Percentiles rank a stretch among this genome's conserved stretches.
phyloP scores from a whole-genome alignment of 2,888 invertebrate species.

The Cataglyphis rosenhaueri region DNA sequence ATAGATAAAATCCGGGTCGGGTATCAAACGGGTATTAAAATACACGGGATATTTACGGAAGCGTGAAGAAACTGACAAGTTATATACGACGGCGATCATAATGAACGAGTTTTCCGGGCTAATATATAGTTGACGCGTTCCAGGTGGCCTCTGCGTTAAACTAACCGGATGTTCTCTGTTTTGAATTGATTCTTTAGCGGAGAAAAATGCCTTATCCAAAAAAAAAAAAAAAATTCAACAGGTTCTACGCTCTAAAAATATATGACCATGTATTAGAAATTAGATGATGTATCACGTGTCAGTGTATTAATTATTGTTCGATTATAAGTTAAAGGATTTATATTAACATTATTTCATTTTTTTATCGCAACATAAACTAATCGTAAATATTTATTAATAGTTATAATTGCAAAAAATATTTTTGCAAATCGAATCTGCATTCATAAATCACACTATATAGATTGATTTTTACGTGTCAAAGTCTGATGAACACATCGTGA shows the following conservation, averaged over 20 bases:
- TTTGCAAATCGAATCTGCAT: not conserved
- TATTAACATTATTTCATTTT: conserved; percentile 3
- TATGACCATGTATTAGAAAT: not conserved
- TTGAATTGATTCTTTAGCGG: not conserved
- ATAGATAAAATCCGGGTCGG: not conserved
- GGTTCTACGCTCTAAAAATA: not conserved
- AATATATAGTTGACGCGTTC: not conserved
- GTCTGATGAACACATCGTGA: not conserved
- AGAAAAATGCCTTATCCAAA: not conserved
- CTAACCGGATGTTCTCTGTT: not conserved
- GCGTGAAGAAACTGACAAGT: not conserved
- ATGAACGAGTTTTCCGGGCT: not conserved
- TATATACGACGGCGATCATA: not conserved
- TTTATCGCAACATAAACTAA: not conserved
- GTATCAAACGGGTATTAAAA: not conserved
- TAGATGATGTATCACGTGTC: not conserved
- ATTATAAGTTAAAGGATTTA: not conserved
- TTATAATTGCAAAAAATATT: not conserved
- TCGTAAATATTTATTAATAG: not conserved
- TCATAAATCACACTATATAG: not conserved
- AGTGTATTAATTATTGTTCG: not conserved
- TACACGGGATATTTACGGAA: not conserved
- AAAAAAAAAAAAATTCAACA: not conserved
- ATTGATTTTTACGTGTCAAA: not conserved
- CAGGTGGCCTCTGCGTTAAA: not conserved